Evolutionary conservation across 30 jellyfish, hydroid and myxozoan species (phyloP), one percentile per base, ranked within the genome.

Genomic region (Aurelia coerulea): DNA sequence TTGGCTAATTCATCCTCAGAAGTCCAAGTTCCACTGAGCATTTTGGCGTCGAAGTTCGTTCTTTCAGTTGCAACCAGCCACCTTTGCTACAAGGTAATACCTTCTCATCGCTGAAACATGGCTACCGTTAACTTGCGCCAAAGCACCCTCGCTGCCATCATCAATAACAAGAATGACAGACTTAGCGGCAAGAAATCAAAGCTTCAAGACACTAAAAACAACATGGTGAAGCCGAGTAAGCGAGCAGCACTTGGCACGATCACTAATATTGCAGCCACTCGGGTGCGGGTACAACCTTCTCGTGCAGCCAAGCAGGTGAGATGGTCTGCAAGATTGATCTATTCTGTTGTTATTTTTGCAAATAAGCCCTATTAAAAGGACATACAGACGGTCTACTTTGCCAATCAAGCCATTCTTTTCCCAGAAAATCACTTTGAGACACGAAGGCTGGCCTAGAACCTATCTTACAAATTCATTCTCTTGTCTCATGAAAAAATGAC

Each of bases 181-280:
- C 78, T 62, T 31, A 80, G 90, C 66, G 94, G 94, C 58, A 79
- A 75, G 80, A 91, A 85, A 67, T 62, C 89, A 14, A 91, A 91
- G 77, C 83, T 85, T 23, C 95, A 86, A 37, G 98, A 91, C 34
- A 16, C 81, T 42, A 91, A 73, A 68, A 65, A 50, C 72, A 86
- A 91, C 70, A 67, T 85, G 84, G 97, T 91, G 46, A 91, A 91
- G 73, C 98, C 98, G 23, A 91, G 86, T 42, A 91, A 91, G 63
- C 84, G 98, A 34, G 94, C 91, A 18, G 98, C 98, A 11, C 85
- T 91, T n/a, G 98, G 98, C 59, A 91, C 84, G 16, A 91, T 91
- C 15, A 91, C 97, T 12, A 88, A 93, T 78, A 74, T 41, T 52
- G 90, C 88, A 7, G 95, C 75, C n/a, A 69, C 90, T 31, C 85